Evolutionary conservation across 1,140 invertebrate genomes (phyloP).

Genomic region (Atta cephalotes): DNA sequence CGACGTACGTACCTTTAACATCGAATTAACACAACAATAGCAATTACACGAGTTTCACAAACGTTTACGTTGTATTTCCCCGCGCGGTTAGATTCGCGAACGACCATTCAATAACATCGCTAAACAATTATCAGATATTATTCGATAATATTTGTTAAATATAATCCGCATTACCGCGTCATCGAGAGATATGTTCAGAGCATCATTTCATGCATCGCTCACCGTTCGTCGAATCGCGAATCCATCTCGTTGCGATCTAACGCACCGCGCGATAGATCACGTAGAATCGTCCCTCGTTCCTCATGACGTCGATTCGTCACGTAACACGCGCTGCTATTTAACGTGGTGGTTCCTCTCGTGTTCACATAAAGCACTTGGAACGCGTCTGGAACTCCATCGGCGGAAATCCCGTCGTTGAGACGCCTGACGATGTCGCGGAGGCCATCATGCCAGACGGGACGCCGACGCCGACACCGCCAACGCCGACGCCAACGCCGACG

Average conservation of each 20-base stretch:
- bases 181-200: neutral
- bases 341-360: neutral
- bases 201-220: neutral
- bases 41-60: constrained; percentile 43
- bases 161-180: constrained; percentile 5
- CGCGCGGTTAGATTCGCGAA: constrained; percentile 28
- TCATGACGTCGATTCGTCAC: constrained; percentile 2
- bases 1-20: constrained; percentile 30
- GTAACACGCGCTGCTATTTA: constrained; percentile 8
- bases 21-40: constrained; percentile 43
- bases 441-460: constrained; percentile 79
- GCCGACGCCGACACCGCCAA: constrained; percentile 48
- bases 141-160: constrained; percentile 36
- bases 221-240: constrained; percentile 30
- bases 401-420: constrained; percentile 81
- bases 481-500: constrained; percentile 51
- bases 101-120: constrained; percentile 26
- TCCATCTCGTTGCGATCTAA: constrained; percentile 16
- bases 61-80: constrained; percentile 1
- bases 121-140: constrained; percentile 40
- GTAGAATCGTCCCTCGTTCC: constrained; percentile 3
- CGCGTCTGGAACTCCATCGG: constrained; percentile 82
- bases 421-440: constrained; percentile 76
- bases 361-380: constrained; percentile 85
- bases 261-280: neutral